These are phyloP conservation scores for Philaethria dido DNA, from an alignment of 2,888 invertebrate species.

Conservation along the genomic window DNA sequence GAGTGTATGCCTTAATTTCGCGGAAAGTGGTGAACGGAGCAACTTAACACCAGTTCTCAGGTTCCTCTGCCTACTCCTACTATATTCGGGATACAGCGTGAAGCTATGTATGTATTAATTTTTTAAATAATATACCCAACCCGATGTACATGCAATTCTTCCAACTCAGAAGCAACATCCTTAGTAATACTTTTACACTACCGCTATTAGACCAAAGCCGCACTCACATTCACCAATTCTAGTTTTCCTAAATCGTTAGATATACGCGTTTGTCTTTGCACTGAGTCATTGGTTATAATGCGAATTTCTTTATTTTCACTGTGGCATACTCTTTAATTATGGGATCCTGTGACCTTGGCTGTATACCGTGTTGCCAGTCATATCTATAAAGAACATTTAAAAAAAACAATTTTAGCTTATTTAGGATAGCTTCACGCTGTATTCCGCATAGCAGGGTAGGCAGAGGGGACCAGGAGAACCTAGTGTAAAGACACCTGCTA, in stretches of 20 bases:
- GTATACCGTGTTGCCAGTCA: slow-evolving; percentile 95
- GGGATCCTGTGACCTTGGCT: slow-evolving; percentile 91
- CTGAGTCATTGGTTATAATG: slow-evolving; percentile 60
- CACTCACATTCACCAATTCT: slow-evolving; percentile 85
- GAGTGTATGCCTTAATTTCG: too few species aligned
- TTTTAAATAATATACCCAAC: slow-evolving; percentile 57
- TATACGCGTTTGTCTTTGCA: slow-evolving; percentile 77
- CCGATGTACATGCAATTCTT: slow-evolving; percentile 90
- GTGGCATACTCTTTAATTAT: slow-evolving; percentile 62
- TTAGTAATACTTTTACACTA: slow-evolving; percentile 66
- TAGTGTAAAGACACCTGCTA: too few species aligned
- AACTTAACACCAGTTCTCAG: too few species aligned
- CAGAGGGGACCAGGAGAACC: too few species aligned
- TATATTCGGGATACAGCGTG: too few species aligned
- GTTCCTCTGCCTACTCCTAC: too few species aligned
- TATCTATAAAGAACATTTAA: slow-evolving; percentile 73
- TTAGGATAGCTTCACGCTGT: too few species aligned
- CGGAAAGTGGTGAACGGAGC: too few species aligned
- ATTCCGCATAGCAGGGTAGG: too few species aligned
- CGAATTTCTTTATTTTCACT: slow-evolving; percentile 45
- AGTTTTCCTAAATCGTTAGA: slow-evolving; percentile 94
- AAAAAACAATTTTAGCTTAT: too few species aligned
- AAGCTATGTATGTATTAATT: too few species aligned
- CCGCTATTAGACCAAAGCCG: slow-evolving; percentile 88
- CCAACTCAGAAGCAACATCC: slow-evolving; percentile 86